Conservation (phyloP, 2,888 invertebrate species). For the Pseudolycoriella hygida region DNA sequence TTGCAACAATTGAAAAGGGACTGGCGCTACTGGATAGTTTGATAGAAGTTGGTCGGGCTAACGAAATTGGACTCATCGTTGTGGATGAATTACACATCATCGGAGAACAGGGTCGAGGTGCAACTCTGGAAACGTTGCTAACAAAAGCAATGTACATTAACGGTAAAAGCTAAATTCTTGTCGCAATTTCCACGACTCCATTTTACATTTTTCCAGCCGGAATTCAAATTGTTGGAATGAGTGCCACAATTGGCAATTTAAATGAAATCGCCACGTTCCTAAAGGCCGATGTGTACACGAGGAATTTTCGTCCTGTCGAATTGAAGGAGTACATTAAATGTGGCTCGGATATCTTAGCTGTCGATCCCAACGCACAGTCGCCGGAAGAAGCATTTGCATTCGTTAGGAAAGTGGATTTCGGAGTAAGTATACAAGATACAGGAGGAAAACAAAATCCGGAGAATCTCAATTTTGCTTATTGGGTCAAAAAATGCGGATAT, state of each 20-base stretch:
- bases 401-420: constrained; percentile 33
- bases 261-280: constrained; percentile 64
- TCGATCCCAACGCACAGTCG: constrained; percentile 31
- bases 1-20: constrained; percentile 93
- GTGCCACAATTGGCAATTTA: constrained; percentile 89
- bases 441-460: no score
- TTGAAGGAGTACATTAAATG: constrained; percentile 70
- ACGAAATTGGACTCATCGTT: constrained; percentile 61
- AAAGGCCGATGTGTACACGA: constrained; percentile 60
- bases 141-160: constrained; percentile 57
- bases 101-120: constrained; percentile 73
- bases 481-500: no score
- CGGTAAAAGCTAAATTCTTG: no score
- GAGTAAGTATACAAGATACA: no score
- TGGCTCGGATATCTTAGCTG: constrained; percentile 35
- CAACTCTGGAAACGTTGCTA: constrained; percentile 64
- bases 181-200: background rate
- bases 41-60: constrained; percentile 54
- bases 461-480: no score
- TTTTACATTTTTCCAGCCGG: constrained; percentile 26
- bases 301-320: constrained; percentile 78
- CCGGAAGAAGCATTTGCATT: constrained; percentile 35
- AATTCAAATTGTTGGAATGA: constrained; percentile 89
- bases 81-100: constrained; percentile 90
- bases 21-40: constrained; percentile 69